Evolutionary conservation across 2,888 invertebrate genomes (phyloP), one percentile per base, ranked within the genome.

Genomic region (Cynaeus angustus): DNA sequence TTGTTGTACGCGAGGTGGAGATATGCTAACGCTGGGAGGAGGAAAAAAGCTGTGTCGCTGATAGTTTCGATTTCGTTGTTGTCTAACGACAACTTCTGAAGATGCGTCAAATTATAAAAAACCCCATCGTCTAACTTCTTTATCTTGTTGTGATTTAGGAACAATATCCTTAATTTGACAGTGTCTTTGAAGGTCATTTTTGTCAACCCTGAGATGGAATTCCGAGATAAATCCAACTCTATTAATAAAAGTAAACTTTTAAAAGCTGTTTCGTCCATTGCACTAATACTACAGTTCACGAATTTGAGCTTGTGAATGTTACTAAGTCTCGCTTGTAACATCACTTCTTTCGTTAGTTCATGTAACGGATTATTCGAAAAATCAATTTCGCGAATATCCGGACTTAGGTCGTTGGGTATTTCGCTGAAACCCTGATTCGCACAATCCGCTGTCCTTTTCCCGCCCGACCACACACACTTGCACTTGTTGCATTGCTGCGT

Each of bases 381-480:
- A 79, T 94, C 92, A 43, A 95, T 87, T 59, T 89, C 90, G 81
- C 92, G 90, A 78, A 92, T 87, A 76, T 93, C 92, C 37, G 89
- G 86, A 80, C 93, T 94, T 33, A 96, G 86, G 59, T 89, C 89
- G 70, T 86, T 87, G 0, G 96, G 96, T 74, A 97, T 90, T 28
- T 89, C 86, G 50, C 87, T 88, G 30, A 94, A 87, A 50, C 77
- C 75, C 38, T 78, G 76, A 56, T 78, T 78, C 33, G 89, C 89
- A 83, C 97, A 97, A 76, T 94, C 93, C 0, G 95, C 96, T 14
- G 91, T 91, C 82, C 93, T 94, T 83, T 92, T 94, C 4, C 96
- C 95, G 69, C 91, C 91, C 26, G 91, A 91, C 96, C 96, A 96
- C 73, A 92, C 91, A 83, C 96, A 96, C 80, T 91, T 90, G 86